Percentiles rank a stretch among this genome's conserved stretches.
Conservation (phyloP, 2,113 vertebrate genomes). For the Rissa tridactyla region DNA sequence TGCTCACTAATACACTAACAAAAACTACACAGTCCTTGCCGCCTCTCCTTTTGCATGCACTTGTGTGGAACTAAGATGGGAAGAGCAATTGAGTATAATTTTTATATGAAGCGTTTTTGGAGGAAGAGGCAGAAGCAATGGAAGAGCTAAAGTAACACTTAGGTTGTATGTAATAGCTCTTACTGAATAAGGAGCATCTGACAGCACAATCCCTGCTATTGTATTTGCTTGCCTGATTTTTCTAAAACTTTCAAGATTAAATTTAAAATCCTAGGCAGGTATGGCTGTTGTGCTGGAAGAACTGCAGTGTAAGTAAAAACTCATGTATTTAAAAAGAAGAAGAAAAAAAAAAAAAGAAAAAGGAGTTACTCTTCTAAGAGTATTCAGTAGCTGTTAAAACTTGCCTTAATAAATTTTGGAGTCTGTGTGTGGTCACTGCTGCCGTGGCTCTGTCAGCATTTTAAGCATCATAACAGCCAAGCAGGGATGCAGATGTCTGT, state of each 20-base stretch:
- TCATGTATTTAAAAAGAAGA: neutral
- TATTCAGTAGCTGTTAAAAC: constrained; percentile 4
- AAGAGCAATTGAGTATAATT: neutral
- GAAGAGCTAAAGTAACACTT: neutral
- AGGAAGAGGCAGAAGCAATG: neutral
- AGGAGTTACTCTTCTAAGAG: neutral
- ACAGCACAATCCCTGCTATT: neutral
- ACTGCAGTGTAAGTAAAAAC: neutral
- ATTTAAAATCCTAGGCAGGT: neutral
- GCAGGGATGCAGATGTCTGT: neutral
- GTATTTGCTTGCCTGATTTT: neutral
- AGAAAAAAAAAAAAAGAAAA: neutral
- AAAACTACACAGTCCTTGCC: neutral
- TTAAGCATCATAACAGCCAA: neutral
- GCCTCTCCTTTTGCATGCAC: neutral
- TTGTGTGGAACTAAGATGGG: neutral
- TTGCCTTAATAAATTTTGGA: neutral
- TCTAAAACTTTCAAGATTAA: neutral
- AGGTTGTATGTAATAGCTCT: neutral
- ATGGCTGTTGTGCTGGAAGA: neutral
- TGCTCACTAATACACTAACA: neutral
- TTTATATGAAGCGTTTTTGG: neutral
- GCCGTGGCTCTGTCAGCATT: neutral
- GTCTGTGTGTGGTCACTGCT: constrained; percentile 53
- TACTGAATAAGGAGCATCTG: neutral